These are phyloP conservation scores for Nymphalis io DNA, from an alignment of 1,140 invertebrate species.

Conservation along the genomic window DNA sequence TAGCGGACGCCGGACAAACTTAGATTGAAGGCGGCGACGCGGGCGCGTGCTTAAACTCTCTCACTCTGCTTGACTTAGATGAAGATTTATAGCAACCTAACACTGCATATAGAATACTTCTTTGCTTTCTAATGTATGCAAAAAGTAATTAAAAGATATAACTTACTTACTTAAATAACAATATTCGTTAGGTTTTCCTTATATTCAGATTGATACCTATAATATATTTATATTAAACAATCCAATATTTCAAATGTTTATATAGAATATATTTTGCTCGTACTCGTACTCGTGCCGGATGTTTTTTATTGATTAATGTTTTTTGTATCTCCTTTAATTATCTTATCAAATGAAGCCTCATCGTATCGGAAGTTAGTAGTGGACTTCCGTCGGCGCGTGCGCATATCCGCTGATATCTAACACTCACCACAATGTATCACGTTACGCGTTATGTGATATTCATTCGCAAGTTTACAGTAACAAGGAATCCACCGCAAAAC, in stretches of 20 bases:
- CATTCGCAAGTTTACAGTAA: conserved; percentile 40
- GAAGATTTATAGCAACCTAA: conserved; percentile 71
- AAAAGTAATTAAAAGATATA: conserved; percentile 5
- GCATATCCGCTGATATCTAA: conserved; percentile 56
- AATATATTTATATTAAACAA: background rate
- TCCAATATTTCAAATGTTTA: too few species aligned
- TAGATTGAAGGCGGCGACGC: conserved; percentile 77
- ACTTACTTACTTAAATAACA: background rate
- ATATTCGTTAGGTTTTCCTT: background rate
- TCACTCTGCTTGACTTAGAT: conserved; percentile 58
- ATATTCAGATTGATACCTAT: background rate
- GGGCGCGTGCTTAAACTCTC: conserved; percentile 73
- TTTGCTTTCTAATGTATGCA: conserved; percentile 20
- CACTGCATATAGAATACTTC: conserved; percentile 44
- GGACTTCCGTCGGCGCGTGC: conserved; percentile 69
- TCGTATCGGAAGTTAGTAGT: conserved; percentile 62
- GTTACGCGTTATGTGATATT: conserved; percentile 49
- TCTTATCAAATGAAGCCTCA: conserved; percentile 62
- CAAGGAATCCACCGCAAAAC: conserved; percentile 47
- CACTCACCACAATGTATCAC: conserved; percentile 50
- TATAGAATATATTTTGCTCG: background rate
- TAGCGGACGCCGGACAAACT: conserved; percentile 71
- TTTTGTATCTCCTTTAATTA: conserved; percentile 6
- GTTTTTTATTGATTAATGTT: background rate
- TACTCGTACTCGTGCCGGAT: conserved; percentile 6